phyloP scores from a whole-genome alignment of 2,797 vertebrate species.

The Pitangus sulphuratus region DNA sequence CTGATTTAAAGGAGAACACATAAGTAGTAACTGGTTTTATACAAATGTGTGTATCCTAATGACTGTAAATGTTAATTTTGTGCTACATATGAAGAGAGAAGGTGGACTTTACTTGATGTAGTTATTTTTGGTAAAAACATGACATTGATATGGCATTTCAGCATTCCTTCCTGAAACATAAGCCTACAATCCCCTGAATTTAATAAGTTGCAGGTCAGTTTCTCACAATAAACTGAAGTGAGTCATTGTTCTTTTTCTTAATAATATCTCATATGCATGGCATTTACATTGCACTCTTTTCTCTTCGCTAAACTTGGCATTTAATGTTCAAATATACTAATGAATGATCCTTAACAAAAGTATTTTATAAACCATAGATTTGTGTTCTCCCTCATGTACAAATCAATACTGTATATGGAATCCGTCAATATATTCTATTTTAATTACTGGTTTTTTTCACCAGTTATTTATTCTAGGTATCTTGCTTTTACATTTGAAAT shows the following conservation, averaged over 20 bases:
- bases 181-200: background rate
- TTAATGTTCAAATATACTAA: background rate
- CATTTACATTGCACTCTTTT: background rate
- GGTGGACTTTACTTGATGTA: background rate
- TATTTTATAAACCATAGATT: background rate
- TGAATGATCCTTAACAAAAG: background rate
- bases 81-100: background rate
- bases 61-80: background rate
- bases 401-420: background rate
- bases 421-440: background rate
- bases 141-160: background rate
- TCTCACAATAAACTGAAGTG: background rate
- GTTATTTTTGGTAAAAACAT: background rate
- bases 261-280: background rate
- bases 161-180: background rate
- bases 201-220: background rate
- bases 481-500: background rate
- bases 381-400: background rate
- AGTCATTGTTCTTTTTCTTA: background rate
- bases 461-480: background rate
- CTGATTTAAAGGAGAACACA: background rate
- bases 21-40: background rate
- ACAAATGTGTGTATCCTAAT: background rate
- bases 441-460: background rate
- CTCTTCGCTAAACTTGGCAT: background rate